A percentile compares a stretch with the other conserved stretches of the same genome.
Conservation (phyloP, 2,888 invertebrate species). For the Malacosoma neustria region DNA sequence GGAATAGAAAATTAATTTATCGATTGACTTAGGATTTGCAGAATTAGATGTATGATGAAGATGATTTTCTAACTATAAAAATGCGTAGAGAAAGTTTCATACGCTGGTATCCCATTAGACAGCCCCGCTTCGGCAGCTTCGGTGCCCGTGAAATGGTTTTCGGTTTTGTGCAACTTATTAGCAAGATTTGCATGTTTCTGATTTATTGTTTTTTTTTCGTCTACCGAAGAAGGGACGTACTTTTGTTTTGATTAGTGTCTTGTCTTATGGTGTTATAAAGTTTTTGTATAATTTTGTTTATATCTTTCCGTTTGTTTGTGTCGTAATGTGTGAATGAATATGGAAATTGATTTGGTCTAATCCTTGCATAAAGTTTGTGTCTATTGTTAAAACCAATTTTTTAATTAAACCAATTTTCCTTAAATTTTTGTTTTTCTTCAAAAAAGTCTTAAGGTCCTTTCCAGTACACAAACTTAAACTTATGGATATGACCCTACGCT, state of each 20-base stretch:
- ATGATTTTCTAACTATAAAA: no score
- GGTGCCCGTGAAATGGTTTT: conserved; percentile 69
- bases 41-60: no score
- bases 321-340: background rate
- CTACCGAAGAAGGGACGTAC: conserved; percentile 19
- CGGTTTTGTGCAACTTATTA: conserved; percentile 74
- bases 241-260: conserved; percentile 25
- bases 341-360: background rate
- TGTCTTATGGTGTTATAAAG: conserved; percentile 10
- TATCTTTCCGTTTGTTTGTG: background rate
- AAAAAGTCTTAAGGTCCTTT: no score
- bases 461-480: no score
- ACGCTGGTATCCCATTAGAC: background rate
- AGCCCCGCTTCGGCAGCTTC: conserved; percentile 17
- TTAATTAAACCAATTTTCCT: no score
- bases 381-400: no score
- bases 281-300: background rate
- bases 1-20: no score
- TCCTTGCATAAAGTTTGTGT: no score
- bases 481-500: no score
- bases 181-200: conserved; percentile 71
- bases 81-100: no score
- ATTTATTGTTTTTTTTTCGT: conserved; percentile 59
- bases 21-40: no score
- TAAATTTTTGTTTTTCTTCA: no score